Percentiles rank a stretch among this genome's conserved stretches.
These are phyloP conservation scores for Raphicerus campestris DNA, from an alignment of 2,113 vertebrate genomes.

Conservation along the genomic window DNA sequence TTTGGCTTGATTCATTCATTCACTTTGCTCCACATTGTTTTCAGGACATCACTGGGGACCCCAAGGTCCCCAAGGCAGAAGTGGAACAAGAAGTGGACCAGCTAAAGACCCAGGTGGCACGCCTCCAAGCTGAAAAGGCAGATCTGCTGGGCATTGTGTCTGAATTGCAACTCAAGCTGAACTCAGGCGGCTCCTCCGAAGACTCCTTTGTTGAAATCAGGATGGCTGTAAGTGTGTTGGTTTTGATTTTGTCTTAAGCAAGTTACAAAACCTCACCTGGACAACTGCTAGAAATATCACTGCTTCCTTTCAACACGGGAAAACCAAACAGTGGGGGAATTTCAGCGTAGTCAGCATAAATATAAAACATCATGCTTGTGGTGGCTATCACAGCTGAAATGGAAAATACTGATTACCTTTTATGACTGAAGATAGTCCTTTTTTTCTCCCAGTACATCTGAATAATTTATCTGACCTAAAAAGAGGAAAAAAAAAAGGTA, in stretches of 20 bases:
- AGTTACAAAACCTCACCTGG: not conserved
- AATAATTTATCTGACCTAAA: constrained; percentile 5
- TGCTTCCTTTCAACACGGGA: not conserved
- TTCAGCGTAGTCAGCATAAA: not conserved
- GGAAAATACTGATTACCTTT: not conserved
- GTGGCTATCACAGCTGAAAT: not conserved
- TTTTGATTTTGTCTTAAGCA: not conserved
- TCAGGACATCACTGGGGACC: not conserved
- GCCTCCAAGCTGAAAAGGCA: constrained; percentile 94
- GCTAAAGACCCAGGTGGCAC: constrained; percentile 85
- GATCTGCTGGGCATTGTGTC: constrained; percentile 95
- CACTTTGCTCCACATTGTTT: not conserved
- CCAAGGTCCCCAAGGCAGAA: not conserved
- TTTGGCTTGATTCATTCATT: not conserved
- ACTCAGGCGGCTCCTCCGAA: constrained; percentile 74
- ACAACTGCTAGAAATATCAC: not conserved
- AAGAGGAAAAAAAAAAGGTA: not conserved
- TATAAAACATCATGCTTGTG: not conserved
- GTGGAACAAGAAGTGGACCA: constrained; percentile 75
- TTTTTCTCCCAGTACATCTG: not conserved
- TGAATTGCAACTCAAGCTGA: constrained; percentile 92
- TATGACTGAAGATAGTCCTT: not conserved
- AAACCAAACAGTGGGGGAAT: not conserved
- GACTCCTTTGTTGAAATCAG: constrained; percentile 95
- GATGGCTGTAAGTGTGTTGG: constrained; percentile 83